Conservation (phyloP, 2,888 invertebrate genomes). For the Cataglyphis rosenhaueri region DNA sequence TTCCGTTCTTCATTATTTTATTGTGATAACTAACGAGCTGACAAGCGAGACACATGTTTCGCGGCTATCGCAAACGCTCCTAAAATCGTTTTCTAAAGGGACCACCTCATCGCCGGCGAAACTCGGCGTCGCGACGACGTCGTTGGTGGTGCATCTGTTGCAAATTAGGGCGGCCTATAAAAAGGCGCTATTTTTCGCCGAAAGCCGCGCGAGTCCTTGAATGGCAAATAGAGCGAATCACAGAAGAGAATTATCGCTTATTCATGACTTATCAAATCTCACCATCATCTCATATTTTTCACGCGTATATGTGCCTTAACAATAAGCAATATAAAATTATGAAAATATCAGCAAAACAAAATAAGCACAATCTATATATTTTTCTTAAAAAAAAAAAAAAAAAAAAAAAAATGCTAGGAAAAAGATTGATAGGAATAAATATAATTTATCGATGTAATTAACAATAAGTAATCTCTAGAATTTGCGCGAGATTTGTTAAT, state of each 20-base stretch:
- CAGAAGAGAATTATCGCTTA: background rate
- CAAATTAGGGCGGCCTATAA: constrained; percentile 67
- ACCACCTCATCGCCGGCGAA: constrained; percentile 49
- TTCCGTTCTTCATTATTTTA: constrained; percentile 33
- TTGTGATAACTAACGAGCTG: constrained; percentile 51
- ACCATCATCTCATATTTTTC: background rate
- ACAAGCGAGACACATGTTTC: constrained; percentile 47
- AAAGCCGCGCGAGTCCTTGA: constrained; percentile 43
- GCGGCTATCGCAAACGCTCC: constrained; percentile 40
- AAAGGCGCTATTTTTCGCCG: constrained; percentile 61
- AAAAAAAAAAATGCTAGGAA: background rate
- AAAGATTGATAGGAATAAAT: background rate
- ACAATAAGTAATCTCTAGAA: background rate
- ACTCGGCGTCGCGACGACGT: constrained; percentile 42
- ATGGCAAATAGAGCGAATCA: constrained; percentile 33
- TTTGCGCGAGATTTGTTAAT: constrained; percentile 2
- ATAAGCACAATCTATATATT: background rate
- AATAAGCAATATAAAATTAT: background rate
- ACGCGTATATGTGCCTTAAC: background rate
- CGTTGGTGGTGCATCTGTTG: constrained; percentile 69
- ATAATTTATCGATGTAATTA: background rate
- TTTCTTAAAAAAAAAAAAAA: background rate
- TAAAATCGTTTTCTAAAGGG: constrained; percentile 37
- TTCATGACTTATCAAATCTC: background rate
- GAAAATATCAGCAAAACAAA: background rate